These are phyloP conservation scores for Caenorhabditis japonica DNA, from an alignment of 2,888 invertebrate genomes.

Conservation along the genomic window DNA sequence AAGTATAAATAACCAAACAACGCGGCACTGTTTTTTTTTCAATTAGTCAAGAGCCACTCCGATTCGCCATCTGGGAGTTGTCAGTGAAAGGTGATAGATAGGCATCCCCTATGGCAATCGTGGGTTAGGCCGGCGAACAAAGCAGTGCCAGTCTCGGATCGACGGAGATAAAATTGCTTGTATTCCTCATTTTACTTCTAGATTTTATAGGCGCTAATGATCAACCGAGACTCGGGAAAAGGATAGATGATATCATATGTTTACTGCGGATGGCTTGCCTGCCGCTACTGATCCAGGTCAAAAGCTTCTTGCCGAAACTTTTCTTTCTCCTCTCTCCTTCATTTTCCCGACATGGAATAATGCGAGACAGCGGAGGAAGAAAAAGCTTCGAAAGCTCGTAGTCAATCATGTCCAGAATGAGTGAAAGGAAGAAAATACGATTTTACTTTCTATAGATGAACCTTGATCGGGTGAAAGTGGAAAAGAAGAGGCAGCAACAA, in stretches of 20 bases:
- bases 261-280: slow-evolving; percentile 13
- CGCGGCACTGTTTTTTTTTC: slow-evolving; percentile 18
- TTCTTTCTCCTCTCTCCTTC: slow-evolving; percentile 1
- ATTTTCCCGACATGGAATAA: neutral
- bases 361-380: neutral
- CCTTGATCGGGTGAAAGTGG: slow-evolving; percentile 51
- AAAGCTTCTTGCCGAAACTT: slow-evolving; percentile 20
- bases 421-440: slow-evolving; percentile 31
- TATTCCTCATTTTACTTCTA: slow-evolving; percentile 3
- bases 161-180: too few relatives aligned
- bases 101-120: slow-evolving; percentile 45
- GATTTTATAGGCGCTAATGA: slow-evolving; percentile 34
- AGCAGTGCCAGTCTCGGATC: slow-evolving; percentile 41
- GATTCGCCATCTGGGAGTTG: slow-evolving; percentile 37
- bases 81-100: slow-evolving; percentile 44
- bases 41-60: slow-evolving; percentile 38
- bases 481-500: slow-evolving; percentile 27
- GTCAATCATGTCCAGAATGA: slow-evolving; percentile 41
- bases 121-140: slow-evolving; percentile 14
- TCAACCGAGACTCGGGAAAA: slow-evolving; percentile 21
- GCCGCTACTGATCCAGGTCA: slow-evolving; percentile 1
- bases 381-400: slow-evolving; percentile 23
- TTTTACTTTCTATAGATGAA: slow-evolving; percentile 46
- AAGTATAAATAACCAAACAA: neutral
- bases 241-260: slow-evolving; percentile 41